Conservation (phyloP, 1,140 invertebrate genomes). For the Venustaconcha ellipsiformis region DNA sequence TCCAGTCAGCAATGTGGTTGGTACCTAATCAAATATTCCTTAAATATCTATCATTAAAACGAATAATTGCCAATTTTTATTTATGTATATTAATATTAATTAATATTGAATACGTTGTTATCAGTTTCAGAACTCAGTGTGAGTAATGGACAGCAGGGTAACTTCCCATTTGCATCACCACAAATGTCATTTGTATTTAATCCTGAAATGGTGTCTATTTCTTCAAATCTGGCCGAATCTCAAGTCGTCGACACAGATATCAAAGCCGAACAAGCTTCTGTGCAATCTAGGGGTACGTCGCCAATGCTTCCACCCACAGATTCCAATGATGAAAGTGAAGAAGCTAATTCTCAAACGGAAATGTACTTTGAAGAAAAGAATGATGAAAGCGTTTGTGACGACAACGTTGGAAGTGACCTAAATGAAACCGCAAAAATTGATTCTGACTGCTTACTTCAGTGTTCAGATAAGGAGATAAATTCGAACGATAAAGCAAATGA, state of each 20-base stretch:
- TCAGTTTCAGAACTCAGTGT: slow-evolving; percentile 1
- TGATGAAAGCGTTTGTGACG: slow-evolving; percentile 22
- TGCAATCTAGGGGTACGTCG: slow-evolving; percentile 61
- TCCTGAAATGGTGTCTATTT: slow-evolving; percentile 4
- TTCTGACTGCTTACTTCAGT: neutral
- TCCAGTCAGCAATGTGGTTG: no score
- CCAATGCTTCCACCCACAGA: slow-evolving; percentile 54
- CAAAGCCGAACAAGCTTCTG: slow-evolving; percentile 46
- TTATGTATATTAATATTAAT: no score
- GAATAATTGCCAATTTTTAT: no score
- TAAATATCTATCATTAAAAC: no score
- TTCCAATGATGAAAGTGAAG: slow-evolving; percentile 38
- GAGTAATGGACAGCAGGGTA: neutral
- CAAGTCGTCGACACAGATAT: slow-evolving; percentile 11
- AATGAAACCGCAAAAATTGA: slow-evolving; percentile 29
- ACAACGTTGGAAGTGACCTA: slow-evolving; percentile 30
- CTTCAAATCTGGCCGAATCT: slow-evolving; percentile 3
- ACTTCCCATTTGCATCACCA: slow-evolving; percentile 9
- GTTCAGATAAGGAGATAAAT: neutral
- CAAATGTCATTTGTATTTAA: slow-evolving; percentile 19
- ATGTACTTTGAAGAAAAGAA: slow-evolving; percentile 17
- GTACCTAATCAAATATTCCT: no score
- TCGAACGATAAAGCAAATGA: neutral
- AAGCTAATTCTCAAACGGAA: slow-evolving; percentile 28
- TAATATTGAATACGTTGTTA: no score